Base-by-base conservation (phyloP, 2,797 vertebrate genomes). In the Bovichtus variegatus region DNA sequence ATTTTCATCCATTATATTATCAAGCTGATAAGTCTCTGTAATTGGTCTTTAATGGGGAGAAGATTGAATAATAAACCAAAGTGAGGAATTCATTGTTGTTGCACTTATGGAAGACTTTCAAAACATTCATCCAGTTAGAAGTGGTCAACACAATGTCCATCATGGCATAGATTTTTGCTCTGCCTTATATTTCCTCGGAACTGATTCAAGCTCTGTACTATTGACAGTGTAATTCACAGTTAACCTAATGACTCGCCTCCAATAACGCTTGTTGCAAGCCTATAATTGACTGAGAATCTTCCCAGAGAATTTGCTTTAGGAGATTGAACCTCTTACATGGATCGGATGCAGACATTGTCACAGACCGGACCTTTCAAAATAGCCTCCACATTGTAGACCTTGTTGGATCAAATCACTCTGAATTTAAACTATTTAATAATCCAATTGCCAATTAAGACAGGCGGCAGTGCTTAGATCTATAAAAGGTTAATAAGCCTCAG, bases 401-500 rank as follows among this genome's bases (percentile, higher is more conserved):
- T 74, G 81, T 84, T 90, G 87, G 89, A 93, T 92, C 93, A 92
- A 93, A 94, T 94, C 92, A 84, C 87, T 87, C 85, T 90, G 89
- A 93, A 92, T 93, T 94, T 89, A 81, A 82, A 92, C 92, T 91
- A 94, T 96, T 95, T 95, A 95, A 95, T 95, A 95, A 95, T 94
- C 93, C 93, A 91, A 93, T 93, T 94, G 94, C 94, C 94, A 95
- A 95, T 96, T 95, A 95, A 94, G 90, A 91, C 82, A 83, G 83
- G 80, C 88, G 85, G 85, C 83, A 67, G 89, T 89, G 89, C 93
- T 93, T 89, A 90, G 93, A 94, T 95, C 94, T 92, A 93, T 94
- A 91, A 94, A 94, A 95, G 95, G 95, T 96, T 96, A 96, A 96
- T 94, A 95, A 95, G 93, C 91, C 92, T 94, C 93, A 92, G 94